phyloP scores from a whole-genome alignment of 1,140 invertebrate species.

The Monochamus saltuarius region DNA sequence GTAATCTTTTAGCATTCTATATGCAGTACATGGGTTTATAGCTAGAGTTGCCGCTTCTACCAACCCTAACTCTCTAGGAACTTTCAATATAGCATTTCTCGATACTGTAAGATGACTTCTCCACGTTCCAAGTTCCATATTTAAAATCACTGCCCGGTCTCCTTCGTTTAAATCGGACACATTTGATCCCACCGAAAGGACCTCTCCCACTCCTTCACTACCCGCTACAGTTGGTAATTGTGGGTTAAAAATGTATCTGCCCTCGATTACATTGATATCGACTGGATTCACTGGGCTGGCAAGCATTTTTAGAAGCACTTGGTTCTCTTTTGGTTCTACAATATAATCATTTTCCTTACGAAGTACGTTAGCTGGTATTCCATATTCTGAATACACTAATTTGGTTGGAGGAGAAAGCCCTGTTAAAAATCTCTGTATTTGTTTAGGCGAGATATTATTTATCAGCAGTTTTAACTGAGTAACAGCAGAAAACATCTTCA shows the following conservation, averaged over 20 bases:
- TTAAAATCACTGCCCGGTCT: conserved; percentile 79
- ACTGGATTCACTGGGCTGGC: conserved; percentile 93
- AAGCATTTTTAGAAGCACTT: conserved; percentile 83
- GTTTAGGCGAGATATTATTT: no score
- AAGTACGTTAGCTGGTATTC: conserved; percentile 72
- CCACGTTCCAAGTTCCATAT: conserved; percentile 80
- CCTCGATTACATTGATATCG: conserved; percentile 98
- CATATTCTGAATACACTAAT: conserved; percentile 68
- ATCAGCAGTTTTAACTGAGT: no score
- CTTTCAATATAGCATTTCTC: conserved; percentile 65
- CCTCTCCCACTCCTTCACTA: conserved; percentile 89
- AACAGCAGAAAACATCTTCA: no score
- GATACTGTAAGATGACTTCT: conserved; percentile 67
- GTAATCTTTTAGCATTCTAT: conserved; percentile 93
- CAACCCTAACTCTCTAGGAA: conserved; percentile 67
- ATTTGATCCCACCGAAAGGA: conserved; percentile 68
- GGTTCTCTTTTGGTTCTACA: conserved; percentile 53
- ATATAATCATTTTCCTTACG: conserved; percentile 57
- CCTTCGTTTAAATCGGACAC: conserved; percentile 69
- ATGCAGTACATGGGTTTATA: conserved; percentile 96
- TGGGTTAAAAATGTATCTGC: conserved; percentile 87
- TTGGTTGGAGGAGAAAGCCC: conserved; percentile 37
- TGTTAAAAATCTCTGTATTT: no score
- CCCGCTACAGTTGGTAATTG: conserved; percentile 79
- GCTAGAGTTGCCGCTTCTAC: conserved; percentile 82